These are phyloP conservation scores for Diachasma alloeum DNA, from an alignment of 1,140 invertebrate genomes.

Conservation along the genomic window DNA sequence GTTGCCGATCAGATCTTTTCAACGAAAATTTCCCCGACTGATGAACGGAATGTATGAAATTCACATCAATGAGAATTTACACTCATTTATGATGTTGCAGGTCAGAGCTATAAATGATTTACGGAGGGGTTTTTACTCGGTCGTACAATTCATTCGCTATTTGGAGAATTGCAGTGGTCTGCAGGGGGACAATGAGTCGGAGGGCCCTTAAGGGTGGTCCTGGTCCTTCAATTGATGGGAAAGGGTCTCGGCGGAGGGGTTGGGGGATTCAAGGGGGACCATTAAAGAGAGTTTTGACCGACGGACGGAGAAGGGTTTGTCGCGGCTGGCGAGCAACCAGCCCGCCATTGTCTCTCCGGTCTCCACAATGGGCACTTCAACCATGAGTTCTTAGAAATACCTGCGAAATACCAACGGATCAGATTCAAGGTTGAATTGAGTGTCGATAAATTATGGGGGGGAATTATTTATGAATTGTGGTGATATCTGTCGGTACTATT, in stretches of 20 bases:
- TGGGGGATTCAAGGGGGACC: slow-evolving; percentile 1
- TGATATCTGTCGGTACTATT: too few relatives aligned
- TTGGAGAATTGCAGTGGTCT: not conserved
- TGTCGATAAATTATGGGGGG: too few relatives aligned
- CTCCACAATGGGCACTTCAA: not conserved
- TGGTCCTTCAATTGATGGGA: not conserved
- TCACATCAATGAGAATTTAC: too few relatives aligned
- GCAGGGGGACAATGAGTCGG: not conserved
- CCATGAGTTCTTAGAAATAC: not conserved
- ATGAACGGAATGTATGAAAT: too few relatives aligned
- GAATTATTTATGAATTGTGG: too few relatives aligned
- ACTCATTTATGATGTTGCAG: too few relatives aligned
- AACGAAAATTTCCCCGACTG: too few relatives aligned
- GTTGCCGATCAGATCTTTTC: too few relatives aligned
- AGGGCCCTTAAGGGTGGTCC: not conserved
- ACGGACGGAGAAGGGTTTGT: not conserved
- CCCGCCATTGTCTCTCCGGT: not conserved
- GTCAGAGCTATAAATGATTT: too few relatives aligned
- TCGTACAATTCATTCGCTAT: not conserved
- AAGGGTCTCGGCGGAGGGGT: not conserved
- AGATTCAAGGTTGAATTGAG: not conserved
- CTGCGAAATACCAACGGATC: not conserved
- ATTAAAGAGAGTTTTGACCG: slow-evolving; percentile 21
- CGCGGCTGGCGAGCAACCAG: not conserved
- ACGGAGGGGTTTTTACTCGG: too few relatives aligned